Evolutionary conservation across 2,888 invertebrate genomes (phyloP).

Genomic region (Caenorhabditis sp.): DNA sequence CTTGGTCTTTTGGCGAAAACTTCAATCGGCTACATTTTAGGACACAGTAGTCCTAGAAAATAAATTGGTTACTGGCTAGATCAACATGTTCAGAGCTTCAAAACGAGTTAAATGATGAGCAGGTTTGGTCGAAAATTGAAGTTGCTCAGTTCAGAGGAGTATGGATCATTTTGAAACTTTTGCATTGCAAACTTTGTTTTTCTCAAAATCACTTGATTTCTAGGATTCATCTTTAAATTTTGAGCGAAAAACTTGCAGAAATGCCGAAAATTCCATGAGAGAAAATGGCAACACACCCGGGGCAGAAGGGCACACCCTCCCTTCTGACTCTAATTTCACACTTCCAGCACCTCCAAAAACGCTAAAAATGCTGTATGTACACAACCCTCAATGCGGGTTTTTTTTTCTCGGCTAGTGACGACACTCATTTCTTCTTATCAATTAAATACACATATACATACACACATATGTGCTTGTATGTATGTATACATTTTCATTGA

Average conservation of each 20-base stretch:
- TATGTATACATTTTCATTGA: background rate
- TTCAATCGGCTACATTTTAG: too few relatives aligned
- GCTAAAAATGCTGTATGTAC: constrained; percentile 1
- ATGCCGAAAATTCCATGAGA: background rate
- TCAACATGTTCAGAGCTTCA: too few relatives aligned
- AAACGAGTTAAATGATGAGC: too few relatives aligned
- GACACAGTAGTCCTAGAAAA: too few relatives aligned
- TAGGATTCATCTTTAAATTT: too few relatives aligned
- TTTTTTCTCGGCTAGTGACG: constrained; percentile 2
- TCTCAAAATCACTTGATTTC: too few relatives aligned
- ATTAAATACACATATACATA: background rate
- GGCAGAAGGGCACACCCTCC: background rate
- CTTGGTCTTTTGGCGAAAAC: too few relatives aligned
- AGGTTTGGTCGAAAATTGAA: too few relatives aligned
- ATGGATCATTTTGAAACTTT: too few relatives aligned
- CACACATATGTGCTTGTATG: constrained; percentile 1
- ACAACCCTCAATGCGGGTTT: background rate
- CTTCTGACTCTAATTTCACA: background rate
- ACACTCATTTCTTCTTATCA: constrained; percentile 13
- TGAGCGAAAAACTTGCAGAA: background rate
- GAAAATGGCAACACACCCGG: background rate
- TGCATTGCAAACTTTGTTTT: too few relatives aligned
- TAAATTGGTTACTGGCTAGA: too few relatives aligned
- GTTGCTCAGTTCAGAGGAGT: too few relatives aligned
- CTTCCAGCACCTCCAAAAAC: constrained; percentile 4